These are phyloP conservation scores for Drosophila micromelanica DNA, from an alignment of 1,140 invertebrate genomes.

Conservation along the genomic window DNA sequence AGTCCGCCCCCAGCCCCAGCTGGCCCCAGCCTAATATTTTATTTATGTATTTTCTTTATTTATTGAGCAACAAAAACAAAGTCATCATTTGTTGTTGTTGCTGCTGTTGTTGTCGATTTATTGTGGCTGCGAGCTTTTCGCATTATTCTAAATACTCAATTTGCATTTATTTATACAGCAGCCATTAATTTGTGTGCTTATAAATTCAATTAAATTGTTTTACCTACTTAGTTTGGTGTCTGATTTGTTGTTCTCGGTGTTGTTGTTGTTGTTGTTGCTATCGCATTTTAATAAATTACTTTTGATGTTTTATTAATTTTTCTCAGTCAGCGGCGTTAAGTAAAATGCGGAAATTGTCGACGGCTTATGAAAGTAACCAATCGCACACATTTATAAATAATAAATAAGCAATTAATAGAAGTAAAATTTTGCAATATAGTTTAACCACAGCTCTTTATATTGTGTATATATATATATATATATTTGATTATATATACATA, in stretches of 20 bases:
- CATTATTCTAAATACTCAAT: slow-evolving; percentile 75
- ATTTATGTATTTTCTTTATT: slow-evolving; percentile 75
- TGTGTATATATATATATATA: neutral
- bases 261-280: slow-evolving; percentile 19
- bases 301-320: slow-evolving; percentile 78
- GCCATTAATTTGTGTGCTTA: slow-evolving; percentile 73
- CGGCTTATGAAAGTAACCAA: slow-evolving; percentile 42
- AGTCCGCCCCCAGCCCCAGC: slow-evolving; percentile 6
- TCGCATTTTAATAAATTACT: slow-evolving; percentile 44
- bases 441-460: neutral
- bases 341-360: slow-evolving; percentile 69
- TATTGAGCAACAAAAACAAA: slow-evolving; percentile 69
- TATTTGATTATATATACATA: too few species aligned
- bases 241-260: slow-evolving; percentile 44
- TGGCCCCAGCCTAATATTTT: slow-evolving; percentile 67
- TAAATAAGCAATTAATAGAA: slow-evolving; percentile 39
- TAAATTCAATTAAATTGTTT: slow-evolving; percentile 79
- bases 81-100: slow-evolving; percentile 56
- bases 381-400: slow-evolving; percentile 38
- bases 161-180: slow-evolving; percentile 75
- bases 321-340: slow-evolving; percentile 52
- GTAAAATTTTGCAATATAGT: slow-evolving; percentile 17
- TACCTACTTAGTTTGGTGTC: slow-evolving; percentile 57
- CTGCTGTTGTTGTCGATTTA: slow-evolving; percentile 35
- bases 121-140: slow-evolving; percentile 37